Base-by-base conservation (phyloP, 2,797 vertebrate species). In the Threskiornis aethiopicus region DNA sequence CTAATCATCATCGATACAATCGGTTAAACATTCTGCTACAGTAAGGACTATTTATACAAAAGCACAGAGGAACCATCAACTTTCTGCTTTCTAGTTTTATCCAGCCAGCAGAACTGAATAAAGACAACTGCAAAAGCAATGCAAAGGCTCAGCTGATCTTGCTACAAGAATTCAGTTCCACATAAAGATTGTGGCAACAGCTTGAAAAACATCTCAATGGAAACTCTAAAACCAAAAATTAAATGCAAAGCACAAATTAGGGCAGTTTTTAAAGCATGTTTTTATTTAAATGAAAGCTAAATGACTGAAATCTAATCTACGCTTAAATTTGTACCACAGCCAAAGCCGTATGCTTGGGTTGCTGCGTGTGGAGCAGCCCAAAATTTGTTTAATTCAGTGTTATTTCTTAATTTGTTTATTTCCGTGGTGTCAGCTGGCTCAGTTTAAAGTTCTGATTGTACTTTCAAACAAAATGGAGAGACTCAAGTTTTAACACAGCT, bases 341-440 rank as follows among this genome's bases (percentile, higher is more conserved):
- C 72, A 86, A 88, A 93, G 61, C 67, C 13, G 0, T 57, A 75
- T 42, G 76, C 57, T 86, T 78, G 47, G 11, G 35, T 84, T 84
- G 61, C 65, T 90, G 29, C 22, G 66, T 13, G 46, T 46, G 80
- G 39, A 95, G 58, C 11, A 69, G 80, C 33, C 62, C 0, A 0
- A 88, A 77, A 89, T 47, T 64, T 81, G 52, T 73, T 94, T 92
- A 90, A 87, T 73, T 93, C 33, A 39, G 54, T 77, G 62, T 82
- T 90, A 66, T 39, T 94, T 80, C 81, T 89, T 73, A 58, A 78
- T 96, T 79, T 90, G 28, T 69, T 89, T 90, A 39, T 84, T 90
- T 90, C 73, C 0, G 0, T 4, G 1, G 31, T 49, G 55, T 94
- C 70, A 90, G 47, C 58, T 87, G 67, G 59, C 79, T 84, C 66